These are phyloP conservation scores for Clarias gariepinus DNA, from an alignment of 2,113 vertebrate genomes.

Conservation along the genomic window DNA sequence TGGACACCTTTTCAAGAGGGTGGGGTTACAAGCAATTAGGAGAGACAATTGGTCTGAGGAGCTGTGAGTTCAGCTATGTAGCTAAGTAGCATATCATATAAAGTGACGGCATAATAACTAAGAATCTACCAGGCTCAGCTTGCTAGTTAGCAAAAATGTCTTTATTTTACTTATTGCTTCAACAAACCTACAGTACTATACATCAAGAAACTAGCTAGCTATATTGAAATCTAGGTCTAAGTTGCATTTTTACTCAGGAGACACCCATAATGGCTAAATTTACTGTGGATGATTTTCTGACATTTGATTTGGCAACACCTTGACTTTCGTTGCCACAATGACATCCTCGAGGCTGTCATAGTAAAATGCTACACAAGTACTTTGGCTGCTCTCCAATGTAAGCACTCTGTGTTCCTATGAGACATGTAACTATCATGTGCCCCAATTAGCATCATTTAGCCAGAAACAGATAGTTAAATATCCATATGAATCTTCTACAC, in stretches of 20 bases:
- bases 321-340: too few relatives aligned
- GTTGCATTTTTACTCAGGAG: neutral
- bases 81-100: neutral
- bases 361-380: too few relatives aligned
- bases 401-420: neutral
- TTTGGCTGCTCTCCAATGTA: neutral
- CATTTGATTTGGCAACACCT: too few relatives aligned
- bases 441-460: neutral
- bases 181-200: neutral
- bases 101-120: neutral
- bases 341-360: neutral
- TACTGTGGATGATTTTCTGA: neutral
- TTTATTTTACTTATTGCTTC: neutral
- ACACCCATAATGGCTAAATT: neutral
- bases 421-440: neutral
- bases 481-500: neutral
- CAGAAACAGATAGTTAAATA: neutral
- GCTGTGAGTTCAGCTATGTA: neutral
- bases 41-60: neutral
- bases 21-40: neutral
- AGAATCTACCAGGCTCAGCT: neutral
- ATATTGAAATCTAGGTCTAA: neutral
- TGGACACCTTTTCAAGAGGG: neutral
- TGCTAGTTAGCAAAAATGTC: neutral
- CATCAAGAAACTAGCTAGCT: neutral